A percentile compares a stretch with the other conserved stretches of the same genome.
Evolutionary conservation across 2,113 vertebrate genomes (phyloP).

Genomic region (Lota lota): DNA sequence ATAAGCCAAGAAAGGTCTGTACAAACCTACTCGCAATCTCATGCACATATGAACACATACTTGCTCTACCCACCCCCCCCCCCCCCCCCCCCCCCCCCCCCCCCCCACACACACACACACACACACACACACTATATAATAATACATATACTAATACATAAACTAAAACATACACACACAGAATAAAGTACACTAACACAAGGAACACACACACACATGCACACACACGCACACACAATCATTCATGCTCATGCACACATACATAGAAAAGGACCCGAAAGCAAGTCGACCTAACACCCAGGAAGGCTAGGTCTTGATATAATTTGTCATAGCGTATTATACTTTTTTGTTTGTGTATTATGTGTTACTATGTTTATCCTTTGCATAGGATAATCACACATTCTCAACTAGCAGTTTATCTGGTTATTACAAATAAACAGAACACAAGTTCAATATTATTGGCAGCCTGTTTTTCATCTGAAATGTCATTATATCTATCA

Average conservation of each 20-base stretch:
- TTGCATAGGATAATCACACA: too few species aligned
- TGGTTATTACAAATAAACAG: too few species aligned
- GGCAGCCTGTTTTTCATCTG: too few species aligned
- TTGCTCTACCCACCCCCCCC: too few species aligned
- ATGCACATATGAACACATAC: too few species aligned
- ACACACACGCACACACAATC: neutral
- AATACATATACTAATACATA: neutral
- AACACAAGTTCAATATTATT: too few species aligned
- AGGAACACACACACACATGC: neutral
- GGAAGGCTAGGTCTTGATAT: conserved; percentile 25
- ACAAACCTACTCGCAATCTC: too few species aligned
- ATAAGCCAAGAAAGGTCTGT: too few species aligned
- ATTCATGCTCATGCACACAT: neutral
- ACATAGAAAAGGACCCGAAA: conserved; percentile 6
- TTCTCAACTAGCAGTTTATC: too few species aligned
- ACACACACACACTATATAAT: neutral
- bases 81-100: too few species aligned
- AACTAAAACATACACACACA: neutral
- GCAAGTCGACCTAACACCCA: conserved; percentile 13
- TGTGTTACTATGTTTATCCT: conserved; percentile 10
- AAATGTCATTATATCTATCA: too few species aligned
- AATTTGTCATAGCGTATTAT: conserved; percentile 22
- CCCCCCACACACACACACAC: neutral
- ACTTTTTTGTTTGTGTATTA: conserved; percentile 27
- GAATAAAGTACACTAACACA: neutral